These are phyloP conservation scores for Rhagium mordax DNA, from an alignment of 2,888 invertebrate species.

Conservation along the genomic window DNA sequence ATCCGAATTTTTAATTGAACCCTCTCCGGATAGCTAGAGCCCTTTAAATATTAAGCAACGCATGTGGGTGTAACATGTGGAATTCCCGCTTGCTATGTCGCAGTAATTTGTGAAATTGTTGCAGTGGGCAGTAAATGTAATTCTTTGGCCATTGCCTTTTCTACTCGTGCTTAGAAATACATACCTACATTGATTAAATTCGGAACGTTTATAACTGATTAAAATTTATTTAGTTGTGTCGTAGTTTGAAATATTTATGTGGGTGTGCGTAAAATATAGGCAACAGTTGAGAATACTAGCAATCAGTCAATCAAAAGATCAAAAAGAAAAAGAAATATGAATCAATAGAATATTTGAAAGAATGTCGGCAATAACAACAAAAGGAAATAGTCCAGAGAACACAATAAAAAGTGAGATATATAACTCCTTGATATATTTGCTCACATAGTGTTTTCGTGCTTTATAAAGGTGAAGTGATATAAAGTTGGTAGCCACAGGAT, in stretches of 20 bases:
- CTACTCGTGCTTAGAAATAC: too few species aligned
- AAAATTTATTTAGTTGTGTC: too few species aligned
- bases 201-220: too few species aligned
- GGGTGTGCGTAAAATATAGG: too few species aligned
- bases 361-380: background rate
- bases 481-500: too few species aligned
- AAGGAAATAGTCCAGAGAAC: background rate
- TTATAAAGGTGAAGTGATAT: background rate
- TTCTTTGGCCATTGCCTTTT: background rate
- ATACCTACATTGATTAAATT: too few species aligned
- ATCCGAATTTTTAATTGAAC: conserved; percentile 11
- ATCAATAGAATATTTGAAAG: background rate
- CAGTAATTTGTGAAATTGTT: background rate
- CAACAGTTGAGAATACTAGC: too few species aligned
- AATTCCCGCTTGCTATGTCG: background rate
- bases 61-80: background rate
- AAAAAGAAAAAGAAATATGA: background rate
- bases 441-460: background rate
- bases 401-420: background rate
- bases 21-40: background rate
- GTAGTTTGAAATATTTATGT: too few species aligned
- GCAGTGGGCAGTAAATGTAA: background rate
- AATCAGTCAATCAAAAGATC: background rate
- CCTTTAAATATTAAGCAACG: background rate
- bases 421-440: background rate